Percentiles rank a stretch among this genome's conserved stretches.
phyloP scores from a whole-genome alignment of 2,113 vertebrate species.

The Mus musculus region DNA sequence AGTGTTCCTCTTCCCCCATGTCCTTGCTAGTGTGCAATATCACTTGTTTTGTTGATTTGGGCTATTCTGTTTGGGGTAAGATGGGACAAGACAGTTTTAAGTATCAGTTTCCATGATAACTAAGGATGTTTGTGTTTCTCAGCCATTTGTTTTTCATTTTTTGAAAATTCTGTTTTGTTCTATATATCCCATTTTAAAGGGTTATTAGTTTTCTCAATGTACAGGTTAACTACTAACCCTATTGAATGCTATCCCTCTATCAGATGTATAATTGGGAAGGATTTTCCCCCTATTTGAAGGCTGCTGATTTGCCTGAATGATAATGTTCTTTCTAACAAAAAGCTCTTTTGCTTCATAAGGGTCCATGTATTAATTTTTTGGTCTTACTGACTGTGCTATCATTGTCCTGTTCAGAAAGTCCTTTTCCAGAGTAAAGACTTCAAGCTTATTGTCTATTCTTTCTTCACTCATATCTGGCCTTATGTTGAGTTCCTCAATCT shows the following conservation, averaged over 20 bases:
- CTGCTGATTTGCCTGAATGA: background rate
- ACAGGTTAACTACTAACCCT: background rate
- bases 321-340: background rate
- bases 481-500: background rate
- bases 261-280: background rate
- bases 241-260: background rate
- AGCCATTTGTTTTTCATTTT: background rate
- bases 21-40: background rate
- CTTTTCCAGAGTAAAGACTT: background rate
- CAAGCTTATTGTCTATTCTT: background rate
- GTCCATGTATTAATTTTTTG: background rate
- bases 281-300: too few relatives aligned
- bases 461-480: background rate
- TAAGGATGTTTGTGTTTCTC: background rate
- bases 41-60: background rate
- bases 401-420: background rate
- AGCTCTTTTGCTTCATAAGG: background rate
- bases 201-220: background rate
- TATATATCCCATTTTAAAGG: background rate
- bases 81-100: background rate
- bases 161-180: background rate
- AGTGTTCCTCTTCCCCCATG: too few relatives aligned
- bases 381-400: background rate
- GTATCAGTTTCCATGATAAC: background rate
- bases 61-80: background rate